Evolutionary conservation across 2,797 vertebrate genomes (phyloP).

Genomic region (Triplophysa yarkandensis): DNA sequence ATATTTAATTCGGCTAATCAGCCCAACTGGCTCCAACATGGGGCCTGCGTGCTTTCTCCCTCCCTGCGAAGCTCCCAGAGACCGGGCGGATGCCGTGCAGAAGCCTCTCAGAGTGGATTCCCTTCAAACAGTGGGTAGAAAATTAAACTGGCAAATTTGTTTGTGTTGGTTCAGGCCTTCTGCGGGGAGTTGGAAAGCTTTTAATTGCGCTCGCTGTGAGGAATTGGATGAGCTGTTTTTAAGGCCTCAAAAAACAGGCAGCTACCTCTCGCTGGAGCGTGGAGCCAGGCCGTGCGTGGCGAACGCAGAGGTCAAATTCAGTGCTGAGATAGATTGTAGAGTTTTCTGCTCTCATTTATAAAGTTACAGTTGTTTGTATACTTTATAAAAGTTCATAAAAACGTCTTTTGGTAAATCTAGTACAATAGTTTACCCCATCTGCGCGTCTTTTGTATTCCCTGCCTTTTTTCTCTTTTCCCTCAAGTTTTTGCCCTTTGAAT

Average conservation of each 20-base stretch:
- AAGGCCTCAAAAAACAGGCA: conserved; percentile 59
- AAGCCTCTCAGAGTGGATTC: conserved; percentile 69
- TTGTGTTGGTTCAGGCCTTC: conserved; percentile 80
- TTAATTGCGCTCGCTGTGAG: conserved; percentile 81
- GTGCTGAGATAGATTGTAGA: conserved; percentile 37
- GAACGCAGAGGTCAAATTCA: conserved; percentile 36
- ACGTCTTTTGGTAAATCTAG: conserved; percentile 4
- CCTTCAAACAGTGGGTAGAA: conserved; percentile 80
- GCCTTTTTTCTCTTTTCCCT: conserved; percentile 53
- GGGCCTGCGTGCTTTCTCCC: conserved; percentile 64
- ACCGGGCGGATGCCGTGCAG: conserved; percentile 58
- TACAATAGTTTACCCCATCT: conserved; percentile 62
- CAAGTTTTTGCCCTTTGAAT: conserved; percentile 70
- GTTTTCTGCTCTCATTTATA: conserved; percentile 31
- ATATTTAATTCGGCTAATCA: conserved; percentile 79
- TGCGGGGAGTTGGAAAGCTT: conserved; percentile 77
- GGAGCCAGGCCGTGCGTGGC: conserved; percentile 29
- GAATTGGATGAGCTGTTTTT: conserved; percentile 75
- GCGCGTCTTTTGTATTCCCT: conserved; percentile 55
- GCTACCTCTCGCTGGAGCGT: conserved; percentile 56
- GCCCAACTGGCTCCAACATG: conserved; percentile 70
- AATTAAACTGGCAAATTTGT: conserved; percentile 86
- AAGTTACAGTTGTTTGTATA: conserved; percentile 40
- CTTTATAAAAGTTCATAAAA: conserved; percentile 18
- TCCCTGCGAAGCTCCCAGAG: conserved; percentile 68